phyloP scores from a whole-genome alignment of 2,797 vertebrate genomes.

The Diplodus sargus region DNA sequence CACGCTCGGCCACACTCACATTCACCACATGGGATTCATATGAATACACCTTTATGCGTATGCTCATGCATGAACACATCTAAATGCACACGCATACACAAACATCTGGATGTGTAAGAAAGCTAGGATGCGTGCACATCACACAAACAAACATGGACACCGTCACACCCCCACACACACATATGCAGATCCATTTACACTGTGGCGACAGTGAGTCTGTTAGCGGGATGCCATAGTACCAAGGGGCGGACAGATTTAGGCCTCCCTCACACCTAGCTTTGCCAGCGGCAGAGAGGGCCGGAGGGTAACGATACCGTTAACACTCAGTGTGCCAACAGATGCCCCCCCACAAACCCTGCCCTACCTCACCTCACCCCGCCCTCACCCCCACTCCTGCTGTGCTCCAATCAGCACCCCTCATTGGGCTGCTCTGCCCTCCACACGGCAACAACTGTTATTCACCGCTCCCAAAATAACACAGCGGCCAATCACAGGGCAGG shows the following conservation, averaged over 20 bases:
- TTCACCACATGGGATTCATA: slow-evolving; percentile 7
- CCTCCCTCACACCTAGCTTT: slow-evolving; percentile 81
- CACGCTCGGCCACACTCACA: not conserved
- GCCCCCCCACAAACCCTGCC: slow-evolving; percentile 22
- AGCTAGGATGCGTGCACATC: not conserved
- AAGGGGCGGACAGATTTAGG: slow-evolving; percentile 84
- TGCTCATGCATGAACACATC: not conserved
- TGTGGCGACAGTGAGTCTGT: slow-evolving; percentile 89
- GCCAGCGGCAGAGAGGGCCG: slow-evolving; percentile 61
- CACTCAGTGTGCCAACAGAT: slow-evolving; percentile 76
- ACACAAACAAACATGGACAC: slow-evolving; percentile 8
- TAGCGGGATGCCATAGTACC: slow-evolving; percentile 86
- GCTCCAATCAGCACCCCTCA: slow-evolving; percentile 74
- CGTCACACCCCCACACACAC: slow-evolving; percentile 9
- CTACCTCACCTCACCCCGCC: slow-evolving; percentile 10
- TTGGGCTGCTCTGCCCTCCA: slow-evolving; percentile 67
- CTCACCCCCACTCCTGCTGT: slow-evolving; percentile 38
- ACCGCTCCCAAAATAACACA: slow-evolving; percentile 82
- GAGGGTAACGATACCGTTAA: slow-evolving; percentile 81
- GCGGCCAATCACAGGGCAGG: slow-evolving; percentile 70
- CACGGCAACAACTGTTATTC: slow-evolving; percentile 83
- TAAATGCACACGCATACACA: slow-evolving; percentile 8
- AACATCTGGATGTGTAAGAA: not conserved
- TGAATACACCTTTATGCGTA: not conserved
- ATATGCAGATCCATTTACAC: slow-evolving; percentile 77